Conservation (phyloP, 23 tunicate species). For the Botrylloides violaceus region DNA sequence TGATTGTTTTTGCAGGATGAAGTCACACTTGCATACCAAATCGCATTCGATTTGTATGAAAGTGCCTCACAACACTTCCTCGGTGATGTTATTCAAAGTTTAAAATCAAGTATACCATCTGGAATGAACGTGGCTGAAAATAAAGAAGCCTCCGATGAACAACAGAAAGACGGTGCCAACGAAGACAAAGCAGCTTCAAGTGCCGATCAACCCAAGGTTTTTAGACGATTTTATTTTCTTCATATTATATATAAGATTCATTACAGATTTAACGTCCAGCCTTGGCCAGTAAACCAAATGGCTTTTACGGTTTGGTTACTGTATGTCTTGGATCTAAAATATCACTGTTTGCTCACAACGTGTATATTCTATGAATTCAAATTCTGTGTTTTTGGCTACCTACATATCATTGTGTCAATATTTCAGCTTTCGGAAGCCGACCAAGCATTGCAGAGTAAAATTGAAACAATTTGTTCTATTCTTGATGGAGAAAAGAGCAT, state of each 20-base stretch:
- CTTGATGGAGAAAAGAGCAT: conserved; percentile 94
- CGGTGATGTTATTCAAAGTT: conserved; percentile 55
- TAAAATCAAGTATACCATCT: conserved; percentile 47
- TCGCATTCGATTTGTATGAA: conserved; percentile 93
- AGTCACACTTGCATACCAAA: conserved; percentile 84
- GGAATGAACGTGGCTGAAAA: background rate
- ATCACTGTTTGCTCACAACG: background rate
- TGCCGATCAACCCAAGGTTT: background rate
- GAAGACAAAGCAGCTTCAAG: background rate
- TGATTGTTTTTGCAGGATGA: conserved; percentile 46
- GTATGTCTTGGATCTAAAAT: background rate
- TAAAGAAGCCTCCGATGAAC: background rate
- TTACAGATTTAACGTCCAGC: too few relatives aligned
- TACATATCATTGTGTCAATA: background rate
- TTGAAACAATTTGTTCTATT: conserved; percentile 35
- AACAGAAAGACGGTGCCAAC: background rate
- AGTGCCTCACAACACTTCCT: conserved; percentile 89
- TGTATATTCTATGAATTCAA: too few relatives aligned
- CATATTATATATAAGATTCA: too few relatives aligned
- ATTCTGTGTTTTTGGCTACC: too few relatives aligned
- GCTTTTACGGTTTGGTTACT: background rate
- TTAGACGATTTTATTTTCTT: too few relatives aligned
- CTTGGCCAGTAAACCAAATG: too few relatives aligned
- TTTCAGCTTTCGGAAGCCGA: conserved; percentile 12
- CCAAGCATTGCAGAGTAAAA: conserved; percentile 17